Evolutionary conservation across 1,140 invertebrate species (phyloP).

Genomic region (Drosophila mauritiana): DNA sequence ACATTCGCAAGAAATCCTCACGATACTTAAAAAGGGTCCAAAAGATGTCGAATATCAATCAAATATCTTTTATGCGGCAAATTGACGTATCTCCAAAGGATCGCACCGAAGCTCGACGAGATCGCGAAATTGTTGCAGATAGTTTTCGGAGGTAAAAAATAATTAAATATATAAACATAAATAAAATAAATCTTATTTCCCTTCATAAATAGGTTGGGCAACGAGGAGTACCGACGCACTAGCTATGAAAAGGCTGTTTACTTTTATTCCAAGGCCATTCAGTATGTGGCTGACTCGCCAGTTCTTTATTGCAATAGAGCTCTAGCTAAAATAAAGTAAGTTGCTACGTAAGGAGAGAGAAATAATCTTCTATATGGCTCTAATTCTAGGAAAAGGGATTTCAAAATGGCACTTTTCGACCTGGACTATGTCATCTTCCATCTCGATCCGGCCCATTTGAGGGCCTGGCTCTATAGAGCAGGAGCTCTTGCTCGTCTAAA

Average conservation of each 20-base stretch:
- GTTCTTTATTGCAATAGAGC: conserved; percentile 56
- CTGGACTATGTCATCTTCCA: conserved; percentile 37
- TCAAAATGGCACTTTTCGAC: conserved; percentile 37
- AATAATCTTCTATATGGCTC: neutral
- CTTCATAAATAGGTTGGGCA: conserved; percentile 41
- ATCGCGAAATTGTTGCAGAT: conserved; percentile 37
- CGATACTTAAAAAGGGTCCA: neutral
- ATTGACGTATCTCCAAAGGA: conserved; percentile 22
- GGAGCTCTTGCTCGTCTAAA: conserved; percentile 47
- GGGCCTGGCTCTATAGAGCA: conserved; percentile 54
- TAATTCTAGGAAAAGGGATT: conserved; percentile 14
- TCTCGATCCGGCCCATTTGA: conserved; percentile 19
- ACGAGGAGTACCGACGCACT: conserved; percentile 40
- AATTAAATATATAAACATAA: neutral
- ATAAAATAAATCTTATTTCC: too few relatives aligned
- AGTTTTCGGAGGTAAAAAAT: conserved; percentile 47
- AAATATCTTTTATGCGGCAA: conserved; percentile 50
- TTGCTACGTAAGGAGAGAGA: neutral
- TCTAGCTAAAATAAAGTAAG: conserved; percentile 55
- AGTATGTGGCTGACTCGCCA: conserved; percentile 51
- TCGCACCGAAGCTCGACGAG: conserved; percentile 11
- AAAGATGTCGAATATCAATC: conserved; percentile 16
- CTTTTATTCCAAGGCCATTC: conserved; percentile 36
- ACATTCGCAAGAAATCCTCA: conserved; percentile 4
- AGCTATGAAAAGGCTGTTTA: conserved; percentile 48